Evolutionary conservation across 2,797 vertebrate genomes (phyloP), one percentile per base, ranked within the genome.

Genomic region (Cheirogaleus major): DNA sequence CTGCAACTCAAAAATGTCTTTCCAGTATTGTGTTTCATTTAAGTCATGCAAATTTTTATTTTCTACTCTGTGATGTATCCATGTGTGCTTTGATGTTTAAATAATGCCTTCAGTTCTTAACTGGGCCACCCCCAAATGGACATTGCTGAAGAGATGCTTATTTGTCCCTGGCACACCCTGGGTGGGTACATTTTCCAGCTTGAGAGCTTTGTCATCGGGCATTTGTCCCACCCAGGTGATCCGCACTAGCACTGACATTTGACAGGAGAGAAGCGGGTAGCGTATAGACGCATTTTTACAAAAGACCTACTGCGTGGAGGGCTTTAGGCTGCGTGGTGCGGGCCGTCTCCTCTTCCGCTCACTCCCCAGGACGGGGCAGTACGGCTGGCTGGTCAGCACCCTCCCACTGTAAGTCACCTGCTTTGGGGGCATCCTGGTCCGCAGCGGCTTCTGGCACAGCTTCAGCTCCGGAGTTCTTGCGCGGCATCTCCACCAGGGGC

Each of bases 401-500:
- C 45, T 4, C 97, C 89, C 93, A 95, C 18, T 91, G 96, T 22
- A 96, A 84, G 35, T 92, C 98, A 69, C 95, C 96, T 69, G 48
- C 84, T 0, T 48, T 70, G 0, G 97, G 95, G 9, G 83, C 97
- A 0, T 93, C 91, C 0, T 79, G 95, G 0, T 95, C 92, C 11
- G 80, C 98, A 61, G 91, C 97, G 0, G 30, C 95, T 8, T 98
- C 97, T 1, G 81, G 94, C 48, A 97, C 98, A 0, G 18, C 94
- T 2, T 12, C 78, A 0, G 94, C 96, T 69, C 90, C 88, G 11
- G 98, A 98, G 95, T 96, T 96, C 69, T 97, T 97, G 92, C 92
- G 95, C 8, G 97, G 95, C 76, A 98, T 90, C 2, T 98, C 95
- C 79, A 98, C 98, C 97, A 98, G 97, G 81, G 98, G 98, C 70